phyloP scores from a whole-genome alignment of 1,140 invertebrate species.

The Camponotus vicinus region DNA sequence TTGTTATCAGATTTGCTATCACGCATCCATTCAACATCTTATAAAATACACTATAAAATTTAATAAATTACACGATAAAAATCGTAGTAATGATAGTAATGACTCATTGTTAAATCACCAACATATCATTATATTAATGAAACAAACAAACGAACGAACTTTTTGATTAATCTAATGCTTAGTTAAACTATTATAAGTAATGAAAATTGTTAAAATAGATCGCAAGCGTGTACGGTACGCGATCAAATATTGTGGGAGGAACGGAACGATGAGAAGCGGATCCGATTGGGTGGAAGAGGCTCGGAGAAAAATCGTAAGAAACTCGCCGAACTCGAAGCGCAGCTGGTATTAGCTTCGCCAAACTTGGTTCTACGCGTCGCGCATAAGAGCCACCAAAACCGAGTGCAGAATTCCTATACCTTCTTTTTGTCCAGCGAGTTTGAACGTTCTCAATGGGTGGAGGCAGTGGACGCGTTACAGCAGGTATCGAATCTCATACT shows the following conservation, averaged over 20 bases:
- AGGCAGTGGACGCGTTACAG: conserved; percentile 94
- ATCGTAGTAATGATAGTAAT: too few relatives aligned
- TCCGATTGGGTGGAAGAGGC: conserved; percentile 89
- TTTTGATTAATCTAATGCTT: background rate
- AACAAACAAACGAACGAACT: background rate
- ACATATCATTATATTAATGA: background rate
- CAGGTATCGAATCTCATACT: conserved; percentile 73
- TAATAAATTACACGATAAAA: background rate
- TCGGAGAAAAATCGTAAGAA: conserved; percentile 96
- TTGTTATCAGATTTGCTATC: conserved; percentile 20
- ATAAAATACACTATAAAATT: background rate
- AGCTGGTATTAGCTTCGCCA: conserved; percentile 95
- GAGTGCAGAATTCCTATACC: conserved; percentile 89
- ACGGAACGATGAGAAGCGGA: conserved; percentile 89
- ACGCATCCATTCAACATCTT: background rate
- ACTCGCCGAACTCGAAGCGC: conserved; percentile 94
- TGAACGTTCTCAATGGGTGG: conserved; percentile 97
- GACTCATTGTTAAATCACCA: background rate
- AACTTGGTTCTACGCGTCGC: conserved; percentile 93
- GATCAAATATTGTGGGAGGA: conserved; percentile 94
- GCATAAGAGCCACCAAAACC: conserved; percentile 88
- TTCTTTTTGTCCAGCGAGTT: conserved; percentile 98
- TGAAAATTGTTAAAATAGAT: conserved; percentile 83
- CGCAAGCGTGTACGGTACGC: conserved; percentile 94
- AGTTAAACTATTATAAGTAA: background rate